Percentiles rank a stretch among this genome's conserved stretches.
These are phyloP conservation scores for Etia nguti DNA, from an alignment of 2,113 vertebrate species.

Conservation along the genomic window DNA sequence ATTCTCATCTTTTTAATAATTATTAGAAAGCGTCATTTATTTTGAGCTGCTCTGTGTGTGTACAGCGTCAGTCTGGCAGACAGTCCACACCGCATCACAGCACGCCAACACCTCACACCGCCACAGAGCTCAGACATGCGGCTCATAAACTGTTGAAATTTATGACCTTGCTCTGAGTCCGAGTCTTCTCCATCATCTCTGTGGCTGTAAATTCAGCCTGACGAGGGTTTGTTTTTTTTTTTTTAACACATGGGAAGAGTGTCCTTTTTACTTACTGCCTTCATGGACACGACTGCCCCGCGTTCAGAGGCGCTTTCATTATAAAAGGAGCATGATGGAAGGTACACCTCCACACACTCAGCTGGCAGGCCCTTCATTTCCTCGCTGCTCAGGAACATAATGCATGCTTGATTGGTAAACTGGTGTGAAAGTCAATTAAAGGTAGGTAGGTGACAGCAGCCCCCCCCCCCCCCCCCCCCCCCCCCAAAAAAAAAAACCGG, in stretches of 20 bases:
- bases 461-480: background rate
- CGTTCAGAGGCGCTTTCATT: background rate
- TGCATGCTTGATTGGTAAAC: background rate
- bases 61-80: background rate
- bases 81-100: background rate
- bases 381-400: slow-evolving; percentile 18
- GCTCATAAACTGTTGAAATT: slow-evolving; percentile 18
- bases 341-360: slow-evolving; percentile 11
- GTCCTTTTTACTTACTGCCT: slow-evolving; percentile 20
- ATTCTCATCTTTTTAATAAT: background rate
- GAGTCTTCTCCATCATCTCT: slow-evolving; percentile 44
- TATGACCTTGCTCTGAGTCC: slow-evolving; percentile 37
- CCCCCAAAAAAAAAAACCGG: no score
- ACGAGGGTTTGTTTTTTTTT: slow-evolving; percentile 8
- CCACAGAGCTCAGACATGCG: background rate
- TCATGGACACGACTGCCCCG: slow-evolving; percentile 3
- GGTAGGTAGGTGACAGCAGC: slow-evolving; percentile 23
- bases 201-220: slow-evolving; percentile 47
- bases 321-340: background rate
- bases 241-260: slow-evolving; percentile 32
- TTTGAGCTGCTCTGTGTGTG: background rate
- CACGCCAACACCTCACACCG: background rate
- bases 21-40: background rate
- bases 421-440: slow-evolving; percentile 29
- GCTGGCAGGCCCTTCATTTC: slow-evolving; percentile 39